phyloP scores from a whole-genome alignment of 2,797 vertebrate species.

The Brachyrhaphis roseni region DNA sequence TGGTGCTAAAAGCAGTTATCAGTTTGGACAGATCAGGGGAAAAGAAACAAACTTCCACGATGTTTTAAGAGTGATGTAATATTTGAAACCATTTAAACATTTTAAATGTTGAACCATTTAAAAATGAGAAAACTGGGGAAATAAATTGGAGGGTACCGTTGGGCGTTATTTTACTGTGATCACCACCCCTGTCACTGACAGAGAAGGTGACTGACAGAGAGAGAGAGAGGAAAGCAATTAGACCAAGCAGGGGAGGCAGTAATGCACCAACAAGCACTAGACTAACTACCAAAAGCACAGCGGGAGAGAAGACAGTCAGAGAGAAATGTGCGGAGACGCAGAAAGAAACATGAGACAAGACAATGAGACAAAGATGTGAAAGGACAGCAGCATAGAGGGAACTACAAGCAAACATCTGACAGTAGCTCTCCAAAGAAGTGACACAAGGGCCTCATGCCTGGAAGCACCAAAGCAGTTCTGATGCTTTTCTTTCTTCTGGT shows the following conservation, averaged over 20 bases:
- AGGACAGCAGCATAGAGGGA: slow-evolving; percentile 49
- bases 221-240: slow-evolving; percentile 19
- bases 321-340: slow-evolving; percentile 38
- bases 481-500: slow-evolving; percentile 13
- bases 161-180: not conserved
- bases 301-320: not conserved
- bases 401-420: slow-evolving; percentile 48
- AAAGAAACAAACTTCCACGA: not conserved
- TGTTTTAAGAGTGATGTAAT: not conserved
- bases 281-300: slow-evolving; percentile 15
- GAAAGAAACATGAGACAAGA: slow-evolving; percentile 24
- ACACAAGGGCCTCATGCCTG: slow-evolving; percentile 25
- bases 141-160: slow-evolving; percentile 9
- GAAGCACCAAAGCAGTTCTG: slow-evolving; percentile 19
- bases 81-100: not conserved
- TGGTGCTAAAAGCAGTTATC: not conserved
- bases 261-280: slow-evolving; percentile 45
- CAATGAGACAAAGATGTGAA: slow-evolving; percentile 45
- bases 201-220: slow-evolving; percentile 28
- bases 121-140: slow-evolving; percentile 2
- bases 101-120: not conserved
- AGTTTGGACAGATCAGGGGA: not conserved
- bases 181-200: slow-evolving; percentile 31
- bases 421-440: slow-evolving; percentile 48
- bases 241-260: slow-evolving; percentile 23